Evolutionary conservation across 2,113 vertebrate genomes (phyloP), one percentile per base, ranked within the genome.

Genomic region (Clarias batrachus): DNA sequence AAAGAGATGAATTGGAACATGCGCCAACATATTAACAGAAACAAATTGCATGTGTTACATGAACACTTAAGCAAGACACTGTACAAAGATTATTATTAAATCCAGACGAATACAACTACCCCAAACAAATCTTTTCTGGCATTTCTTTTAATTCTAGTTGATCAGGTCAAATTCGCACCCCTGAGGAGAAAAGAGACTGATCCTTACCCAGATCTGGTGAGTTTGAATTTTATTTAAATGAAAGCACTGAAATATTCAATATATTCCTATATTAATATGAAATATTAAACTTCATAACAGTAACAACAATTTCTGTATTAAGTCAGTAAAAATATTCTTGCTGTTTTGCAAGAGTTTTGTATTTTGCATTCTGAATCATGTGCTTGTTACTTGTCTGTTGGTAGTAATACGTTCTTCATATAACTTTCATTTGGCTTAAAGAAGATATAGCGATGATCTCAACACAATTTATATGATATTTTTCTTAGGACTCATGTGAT

Each of bases 161-260:
- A 96, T 91, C 96, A 96, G 81, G 93, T 97, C 85, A 97, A 96
- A 92, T 97, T 97, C 68, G 93, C 95, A 0, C 94, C 94, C 17
- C 95, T 94, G 0, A 91, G 93, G 79, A 93, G 95, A 87, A 97
- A 97, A 90, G 95, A 96, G 89, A 97, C 96, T 0, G 96, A 97
- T 41, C 96, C 96, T 2, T 96, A 93, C 90, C 95, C 94, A 60
- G 93, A 93, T 27, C 5, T 93, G 94, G 94, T 94, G 86, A 91
- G n/a, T 41, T 14, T 48, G 10, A 57, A 48, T 13, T 33, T 52
- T 48, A 37, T 60, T 37, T 73, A 73, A 21, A 52, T 66, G 16
- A 19, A n/a, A 57, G 9, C 52, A 76, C 23, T 76, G 6, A 25
- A 68, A 27, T 63, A 25, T 37, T 33, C 59, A 21, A 52, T 9